phyloP scores from a whole-genome alignment of 2,797 vertebrate genomes.

The Lateolabrax maculatus region DNA sequence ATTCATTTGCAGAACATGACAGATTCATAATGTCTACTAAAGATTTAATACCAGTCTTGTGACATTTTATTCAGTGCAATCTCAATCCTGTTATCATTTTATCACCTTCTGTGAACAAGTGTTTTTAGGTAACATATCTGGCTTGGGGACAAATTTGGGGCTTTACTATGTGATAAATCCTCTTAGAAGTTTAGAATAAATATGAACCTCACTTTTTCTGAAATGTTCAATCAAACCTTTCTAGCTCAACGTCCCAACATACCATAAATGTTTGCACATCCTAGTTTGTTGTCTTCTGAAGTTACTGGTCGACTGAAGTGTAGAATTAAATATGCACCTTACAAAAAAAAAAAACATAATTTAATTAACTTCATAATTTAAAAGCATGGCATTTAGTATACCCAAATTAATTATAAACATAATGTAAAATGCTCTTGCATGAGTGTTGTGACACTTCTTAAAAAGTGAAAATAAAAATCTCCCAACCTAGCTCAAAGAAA shows the following conservation, averaged over 20 bases:
- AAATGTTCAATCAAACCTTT: not conserved
- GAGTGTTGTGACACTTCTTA: not conserved
- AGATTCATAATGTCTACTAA: not conserved
- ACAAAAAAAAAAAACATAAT: too few relatives aligned
- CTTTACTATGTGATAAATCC: not conserved
- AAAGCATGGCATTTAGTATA: not conserved
- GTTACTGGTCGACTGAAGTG: not conserved
- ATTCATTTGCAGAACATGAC: not conserved
- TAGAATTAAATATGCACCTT: not conserved
- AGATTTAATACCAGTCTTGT: not conserved
- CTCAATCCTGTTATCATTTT: not conserved
- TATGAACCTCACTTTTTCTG: not conserved
- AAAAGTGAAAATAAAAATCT: constrained; percentile 52
- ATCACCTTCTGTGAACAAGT: not conserved
- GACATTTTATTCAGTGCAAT: constrained; percentile 1
- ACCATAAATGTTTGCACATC: not conserved
- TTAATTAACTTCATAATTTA: not conserved
- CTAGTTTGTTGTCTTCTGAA: not conserved
- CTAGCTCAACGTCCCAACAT: not conserved
- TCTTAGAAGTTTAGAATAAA: not conserved
- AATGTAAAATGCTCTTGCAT: not conserved
- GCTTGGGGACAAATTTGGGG: not conserved
- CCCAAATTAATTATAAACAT: not conserved
- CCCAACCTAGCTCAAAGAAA: constrained; percentile 18
- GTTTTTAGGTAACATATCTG: not conserved